Conservation (phyloP, 2,797 vertebrate genomes). For the Catamblyrhynchus diadema region DNA sequence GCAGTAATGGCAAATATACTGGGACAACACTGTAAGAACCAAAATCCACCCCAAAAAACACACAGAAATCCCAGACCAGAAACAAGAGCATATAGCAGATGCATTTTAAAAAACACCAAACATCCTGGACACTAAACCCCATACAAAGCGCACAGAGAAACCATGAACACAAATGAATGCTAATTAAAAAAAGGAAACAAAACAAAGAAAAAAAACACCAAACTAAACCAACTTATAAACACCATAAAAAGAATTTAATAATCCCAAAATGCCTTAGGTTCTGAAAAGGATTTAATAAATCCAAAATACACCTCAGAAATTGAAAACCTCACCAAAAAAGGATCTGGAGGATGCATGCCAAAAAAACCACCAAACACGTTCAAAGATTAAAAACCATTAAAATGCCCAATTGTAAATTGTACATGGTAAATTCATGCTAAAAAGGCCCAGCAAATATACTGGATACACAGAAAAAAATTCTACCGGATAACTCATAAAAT, state of each 20-base stretch:
- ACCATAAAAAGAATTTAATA: not conserved
- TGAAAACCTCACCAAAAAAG: not conserved
- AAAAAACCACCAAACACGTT: not conserved
- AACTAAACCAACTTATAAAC: not conserved
- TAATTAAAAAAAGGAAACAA: not conserved
- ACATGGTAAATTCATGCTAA: not conserved
- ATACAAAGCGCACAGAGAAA: not conserved
- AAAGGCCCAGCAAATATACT: not conserved
- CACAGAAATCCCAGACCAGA: not conserved
- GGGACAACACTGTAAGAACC: not conserved
- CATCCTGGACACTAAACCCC: not conserved
- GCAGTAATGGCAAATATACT: not conserved
- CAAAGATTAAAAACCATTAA: not conserved
- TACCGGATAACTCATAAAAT: not conserved
- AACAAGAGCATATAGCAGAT: not conserved
- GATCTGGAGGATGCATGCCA: fast-evolving
- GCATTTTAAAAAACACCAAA: not conserved
- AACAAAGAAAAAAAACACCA: not conserved
- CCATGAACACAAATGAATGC: not conserved
- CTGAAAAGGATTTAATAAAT: not conserved
- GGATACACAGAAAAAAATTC: not conserved
- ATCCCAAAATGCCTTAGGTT: not conserved
- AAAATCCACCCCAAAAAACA: not conserved
- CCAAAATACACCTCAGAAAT: not conserved
- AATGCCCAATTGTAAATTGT: not conserved